Base-by-base conservation (phyloP, 2,888 invertebrate genomes). In the Elaeidobius kamerunicus region DNA sequence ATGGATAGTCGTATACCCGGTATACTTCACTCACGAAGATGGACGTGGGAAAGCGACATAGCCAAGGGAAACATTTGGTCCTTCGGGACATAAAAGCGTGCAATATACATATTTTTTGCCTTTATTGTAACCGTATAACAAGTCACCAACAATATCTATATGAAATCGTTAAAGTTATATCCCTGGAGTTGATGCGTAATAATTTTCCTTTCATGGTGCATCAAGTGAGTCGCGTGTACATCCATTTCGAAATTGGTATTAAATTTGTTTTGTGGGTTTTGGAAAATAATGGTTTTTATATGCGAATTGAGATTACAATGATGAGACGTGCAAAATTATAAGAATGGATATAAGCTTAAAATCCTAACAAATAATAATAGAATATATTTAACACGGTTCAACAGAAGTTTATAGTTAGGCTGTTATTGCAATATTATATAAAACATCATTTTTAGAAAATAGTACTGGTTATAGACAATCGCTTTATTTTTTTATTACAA, bases 61-160 rank as follows among this genome's bases (percentile, higher is more conserved):
- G 36, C 35, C 38, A 30, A 38, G 55, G 50, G 49, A 35, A 43
- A 34, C 43, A 4, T 39, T 18, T 20, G 14, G 39, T 14, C 55
- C 55, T 28, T 23, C 36, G 46, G 41, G 55, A 34, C 35, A 45
- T 50, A 55, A 55, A 54, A 55, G 41, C 46, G 55, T 50, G 50
- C 50, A 50, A 55, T 55, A 50, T 46, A 55, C 46, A 50, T 55
- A 50, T 50, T 50, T 55, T 55, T 55, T 50, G 45, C 23, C 35
- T 55, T 55, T 55, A 50, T 55, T 55, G 55, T 50, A 23, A 49
- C 50, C 41, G 45, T 55, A 39, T 47, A 55, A 55, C 55, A 55
- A 55, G 49, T 55, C 49, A 55, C 50, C 50, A 46, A 46, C 50
- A 49, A 55, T 55, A 50, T 50, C 50, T 44, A 36, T 43, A 54